Evolutionary conservation across 2,113 vertebrate genomes (phyloP).

Genomic region (Rattus norvegicus): DNA sequence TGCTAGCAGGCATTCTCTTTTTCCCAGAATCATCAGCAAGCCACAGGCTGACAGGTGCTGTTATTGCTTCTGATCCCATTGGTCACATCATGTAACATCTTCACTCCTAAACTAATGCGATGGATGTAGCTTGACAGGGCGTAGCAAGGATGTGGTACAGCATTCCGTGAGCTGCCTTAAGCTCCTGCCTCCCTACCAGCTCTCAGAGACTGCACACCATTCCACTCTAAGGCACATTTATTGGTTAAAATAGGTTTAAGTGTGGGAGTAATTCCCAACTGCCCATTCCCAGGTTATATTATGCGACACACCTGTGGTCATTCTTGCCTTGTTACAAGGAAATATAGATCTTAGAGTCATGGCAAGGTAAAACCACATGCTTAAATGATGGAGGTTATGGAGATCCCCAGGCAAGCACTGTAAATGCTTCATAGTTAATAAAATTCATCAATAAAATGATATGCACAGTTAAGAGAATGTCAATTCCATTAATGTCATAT

Average conservation of each 20-base stretch:
- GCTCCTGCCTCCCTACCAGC: neutral
- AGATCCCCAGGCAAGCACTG: conserved; percentile 23
- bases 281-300: neutral
- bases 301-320: neutral
- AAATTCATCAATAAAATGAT: neutral
- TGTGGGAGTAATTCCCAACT: neutral
- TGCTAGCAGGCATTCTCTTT: neutral
- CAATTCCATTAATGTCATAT: neutral
- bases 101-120: conserved; percentile 66
- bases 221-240: neutral
- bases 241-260: neutral
- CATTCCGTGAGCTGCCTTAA: neutral
- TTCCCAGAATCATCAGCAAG: conserved; percentile 26
- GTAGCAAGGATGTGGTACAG: neutral
- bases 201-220: neutral
- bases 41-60: neutral
- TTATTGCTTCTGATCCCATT: conserved; percentile 75
- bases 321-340: neutral
- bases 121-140: conserved; percentile 75
- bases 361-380: neutral
- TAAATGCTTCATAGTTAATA: conserved; percentile 14
- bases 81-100: conserved; percentile 75
- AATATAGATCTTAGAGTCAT: neutral
- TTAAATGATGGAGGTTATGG: neutral
- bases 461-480: neutral